Evolutionary conservation across 2,797 vertebrate species (phyloP).

Genomic region (Enteromius fasciolatus): DNA sequence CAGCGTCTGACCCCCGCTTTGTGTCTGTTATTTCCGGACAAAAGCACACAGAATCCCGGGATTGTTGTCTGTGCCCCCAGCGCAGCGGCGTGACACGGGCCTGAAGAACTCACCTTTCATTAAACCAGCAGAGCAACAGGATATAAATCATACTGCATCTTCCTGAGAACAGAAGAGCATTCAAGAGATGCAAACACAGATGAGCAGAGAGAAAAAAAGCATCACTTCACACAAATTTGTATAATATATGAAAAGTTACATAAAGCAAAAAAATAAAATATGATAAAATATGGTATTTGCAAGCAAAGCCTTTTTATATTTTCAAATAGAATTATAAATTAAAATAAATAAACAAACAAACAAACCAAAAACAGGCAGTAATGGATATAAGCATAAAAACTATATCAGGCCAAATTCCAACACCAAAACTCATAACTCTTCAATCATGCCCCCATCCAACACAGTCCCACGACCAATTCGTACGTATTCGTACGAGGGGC

Average conservation of each 20-base stretch:
- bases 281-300: background rate
- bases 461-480: too few species aligned
- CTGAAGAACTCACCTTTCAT: constrained; percentile 57
- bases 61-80: constrained; percentile 62
- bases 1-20: constrained; percentile 58
- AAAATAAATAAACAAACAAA: too few species aligned
- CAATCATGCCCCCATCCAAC: too few species aligned
- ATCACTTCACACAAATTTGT: background rate
- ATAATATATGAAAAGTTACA: background rate
- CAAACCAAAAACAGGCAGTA: too few species aligned
- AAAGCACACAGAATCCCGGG: constrained; percentile 59
- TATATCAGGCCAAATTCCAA: too few species aligned
- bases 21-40: constrained; percentile 61
- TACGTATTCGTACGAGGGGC: too few species aligned
- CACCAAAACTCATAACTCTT: too few species aligned
- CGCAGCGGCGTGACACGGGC: constrained; percentile 23
- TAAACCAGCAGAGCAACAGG: constrained; percentile 49
- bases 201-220: background rate
- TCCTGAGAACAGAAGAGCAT: background rate
- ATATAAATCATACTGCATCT: background rate
- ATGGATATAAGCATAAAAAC: too few species aligned
- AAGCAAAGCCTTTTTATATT: too few species aligned
- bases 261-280: background rate
- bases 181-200: background rate
- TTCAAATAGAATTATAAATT: too few species aligned